Evolutionary conservation across 2,888 invertebrate genomes (phyloP), one percentile per base, ranked within the genome.

Genomic region (Pseudeuparius sepicola): DNA sequence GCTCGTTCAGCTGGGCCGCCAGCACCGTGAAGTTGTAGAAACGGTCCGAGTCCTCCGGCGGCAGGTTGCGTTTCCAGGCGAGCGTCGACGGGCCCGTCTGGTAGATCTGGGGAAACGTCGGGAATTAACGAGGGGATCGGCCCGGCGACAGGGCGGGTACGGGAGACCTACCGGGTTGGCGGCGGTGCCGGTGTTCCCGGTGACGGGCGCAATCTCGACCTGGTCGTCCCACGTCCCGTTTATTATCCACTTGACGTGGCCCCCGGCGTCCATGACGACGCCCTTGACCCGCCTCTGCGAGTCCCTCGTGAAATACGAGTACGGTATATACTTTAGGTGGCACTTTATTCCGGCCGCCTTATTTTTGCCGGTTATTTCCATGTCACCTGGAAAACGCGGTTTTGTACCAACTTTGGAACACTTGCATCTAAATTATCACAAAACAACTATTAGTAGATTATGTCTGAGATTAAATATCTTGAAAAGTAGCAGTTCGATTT

Each of bases 281-380:
- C 85, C 85, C 49, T 83, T 81, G 38, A 92, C 90, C 61, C 88
- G 81, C 39, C 96, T 69, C 56, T 97, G 97, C 47, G 84, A 80
- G 59, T 98, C 97, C 54, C 93, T 77, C 45, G 93, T 88, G 67
- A 99, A 99, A 68, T 98, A 99, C 43, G 94, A 93, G 66, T 99
- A 98, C 13, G 97, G 93, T 57, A 89, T 81, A 67, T 90, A 99
- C 66, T 96, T 97, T 49, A 99, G 74, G 59, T 90, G 88, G 63
- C 97, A 97, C 61, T 87, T 89, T 57, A 92, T 86, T 33, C 80
- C 77, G 26, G 78, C 80, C 44, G 86, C 82, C 43, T 85, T 81
- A 59, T 96, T 96, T 49, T 73, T 71, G 12, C 80, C 80, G 39
- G 77, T 71, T 45, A 98, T 97, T 63, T 96, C 94, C 90, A 94